Evolutionary conservation across 2,797 vertebrate species (phyloP).

Genomic region (Tenualosa thibaudeaui): DNA sequence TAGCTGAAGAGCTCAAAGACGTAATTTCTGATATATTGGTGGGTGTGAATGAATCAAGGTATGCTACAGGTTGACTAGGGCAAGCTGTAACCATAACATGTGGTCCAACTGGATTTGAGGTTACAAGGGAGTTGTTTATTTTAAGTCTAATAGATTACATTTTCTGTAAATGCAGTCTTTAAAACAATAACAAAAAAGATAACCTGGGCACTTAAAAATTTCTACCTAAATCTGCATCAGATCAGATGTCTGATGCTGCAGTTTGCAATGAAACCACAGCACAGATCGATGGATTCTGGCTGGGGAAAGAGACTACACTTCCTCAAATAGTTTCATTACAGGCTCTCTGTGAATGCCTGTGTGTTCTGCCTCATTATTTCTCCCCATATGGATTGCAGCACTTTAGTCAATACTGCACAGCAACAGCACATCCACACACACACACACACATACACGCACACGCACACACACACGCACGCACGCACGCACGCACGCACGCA

Average conservation of each 20-base stretch:
- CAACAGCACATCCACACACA: not conserved
- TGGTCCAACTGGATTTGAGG: too few species aligned
- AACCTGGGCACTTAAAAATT: not conserved
- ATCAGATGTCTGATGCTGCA: not conserved
- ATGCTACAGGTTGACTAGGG: too few species aligned
- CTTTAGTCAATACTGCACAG: slow-evolving; percentile 37
- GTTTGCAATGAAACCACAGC: slow-evolving; percentile 33
- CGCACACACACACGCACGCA: slow-evolving; percentile 18
- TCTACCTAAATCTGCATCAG: not conserved
- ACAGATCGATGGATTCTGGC: slow-evolving; percentile 30
- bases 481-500: not conserved
- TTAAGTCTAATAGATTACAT: too few species aligned
- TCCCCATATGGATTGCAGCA: slow-evolving; percentile 40
- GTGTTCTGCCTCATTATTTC: slow-evolving; percentile 21
- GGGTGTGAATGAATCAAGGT: too few species aligned
- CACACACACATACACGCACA: too few species aligned
- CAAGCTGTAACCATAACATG: too few species aligned
- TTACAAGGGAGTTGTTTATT: too few species aligned
- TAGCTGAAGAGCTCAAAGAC: too few species aligned
- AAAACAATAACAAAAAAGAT: not conserved
- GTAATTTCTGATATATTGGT: too few species aligned
- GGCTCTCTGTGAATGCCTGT: slow-evolving; percentile 1
- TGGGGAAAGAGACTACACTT: slow-evolving; percentile 48
- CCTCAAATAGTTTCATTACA: slow-evolving; percentile 64
- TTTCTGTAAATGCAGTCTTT: not conserved